Conservation (phyloP, 2,797 vertebrate genomes). For the Eulemur coronatus region DNA sequence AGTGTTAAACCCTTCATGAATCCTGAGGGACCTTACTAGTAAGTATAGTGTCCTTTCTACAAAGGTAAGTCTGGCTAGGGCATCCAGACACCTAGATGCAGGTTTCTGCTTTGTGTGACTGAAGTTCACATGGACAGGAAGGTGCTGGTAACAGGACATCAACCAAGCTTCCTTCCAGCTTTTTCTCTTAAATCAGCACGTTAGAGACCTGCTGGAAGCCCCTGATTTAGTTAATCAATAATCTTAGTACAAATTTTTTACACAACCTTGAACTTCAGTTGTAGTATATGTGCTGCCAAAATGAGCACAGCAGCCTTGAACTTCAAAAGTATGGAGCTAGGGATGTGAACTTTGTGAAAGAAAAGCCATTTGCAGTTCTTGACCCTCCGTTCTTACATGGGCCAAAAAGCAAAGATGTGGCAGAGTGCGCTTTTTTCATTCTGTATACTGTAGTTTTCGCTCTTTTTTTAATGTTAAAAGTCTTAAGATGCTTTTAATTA, state of each 20-base stretch:
- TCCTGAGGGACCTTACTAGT: not conserved
- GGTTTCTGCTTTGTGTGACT: not conserved
- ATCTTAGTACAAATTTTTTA: not conserved
- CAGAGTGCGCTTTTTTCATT: not conserved
- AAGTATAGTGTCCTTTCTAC: not conserved
- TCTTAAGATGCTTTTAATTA: not conserved
- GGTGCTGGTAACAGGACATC: not conserved
- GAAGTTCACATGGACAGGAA: not conserved
- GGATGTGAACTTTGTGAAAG: not conserved
- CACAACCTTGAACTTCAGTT: not conserved
- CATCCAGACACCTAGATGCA: not conserved
- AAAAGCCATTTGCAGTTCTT: not conserved
- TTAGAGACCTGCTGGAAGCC: not conserved
- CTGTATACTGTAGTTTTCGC: not conserved
- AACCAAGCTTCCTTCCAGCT: not conserved
- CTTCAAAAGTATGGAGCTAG: not conserved
- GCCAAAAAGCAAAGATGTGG: not conserved
- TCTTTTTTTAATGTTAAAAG: not conserved
- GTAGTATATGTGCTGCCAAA: no score
- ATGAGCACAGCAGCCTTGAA: not conserved
- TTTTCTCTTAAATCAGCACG: not conserved
- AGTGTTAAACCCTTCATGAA: not conserved
- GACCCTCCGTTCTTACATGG: not conserved
- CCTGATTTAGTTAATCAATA: not conserved
- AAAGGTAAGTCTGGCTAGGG: not conserved